Conservation (phyloP, 1,140 invertebrate genomes). For the Habropoda laboriosa region DNA sequence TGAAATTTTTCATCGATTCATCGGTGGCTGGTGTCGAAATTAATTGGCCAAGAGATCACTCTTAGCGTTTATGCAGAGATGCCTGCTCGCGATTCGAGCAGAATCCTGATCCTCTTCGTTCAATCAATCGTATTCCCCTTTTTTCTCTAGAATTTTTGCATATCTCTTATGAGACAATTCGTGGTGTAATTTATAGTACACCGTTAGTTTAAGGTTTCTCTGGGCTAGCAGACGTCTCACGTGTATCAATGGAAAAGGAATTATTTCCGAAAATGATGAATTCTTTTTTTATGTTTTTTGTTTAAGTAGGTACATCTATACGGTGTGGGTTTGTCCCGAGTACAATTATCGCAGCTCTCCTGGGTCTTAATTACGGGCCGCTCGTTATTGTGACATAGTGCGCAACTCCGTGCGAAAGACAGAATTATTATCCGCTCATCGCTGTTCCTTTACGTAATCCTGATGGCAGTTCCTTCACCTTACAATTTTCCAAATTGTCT, state of each 20-base stretch:
- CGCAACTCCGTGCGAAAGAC: conserved; percentile 64
- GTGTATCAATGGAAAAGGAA: too few relatives aligned
- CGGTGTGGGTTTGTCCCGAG: not conserved
- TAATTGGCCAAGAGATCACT: not conserved
- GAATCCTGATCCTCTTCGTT: too few relatives aligned
- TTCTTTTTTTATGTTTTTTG: too few relatives aligned
- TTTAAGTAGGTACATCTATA: too few relatives aligned
- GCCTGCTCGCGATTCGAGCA: not conserved
- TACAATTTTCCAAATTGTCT: not conserved
- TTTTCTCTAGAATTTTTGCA: too few relatives aligned
- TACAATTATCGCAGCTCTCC: conserved; percentile 47
- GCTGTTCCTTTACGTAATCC: conserved; percentile 44
- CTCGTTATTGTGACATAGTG: conserved; percentile 58
- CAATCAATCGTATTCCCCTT: too few relatives aligned
- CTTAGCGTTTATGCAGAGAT: not conserved
- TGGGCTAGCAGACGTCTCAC: too few relatives aligned
- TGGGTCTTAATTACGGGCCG: conserved; percentile 55
- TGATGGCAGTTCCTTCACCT: too few relatives aligned
- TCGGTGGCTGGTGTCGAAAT: not conserved
- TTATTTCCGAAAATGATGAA: too few relatives aligned
- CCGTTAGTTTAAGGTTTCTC: not conserved
- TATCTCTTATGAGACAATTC: too few relatives aligned
- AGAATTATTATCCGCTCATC: conserved; percentile 62
- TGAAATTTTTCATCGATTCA: not conserved
- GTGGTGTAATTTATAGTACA: too few relatives aligned